Conservation (phyloP, 1,140 invertebrate species). For the Onthophagus taurus region DNA sequence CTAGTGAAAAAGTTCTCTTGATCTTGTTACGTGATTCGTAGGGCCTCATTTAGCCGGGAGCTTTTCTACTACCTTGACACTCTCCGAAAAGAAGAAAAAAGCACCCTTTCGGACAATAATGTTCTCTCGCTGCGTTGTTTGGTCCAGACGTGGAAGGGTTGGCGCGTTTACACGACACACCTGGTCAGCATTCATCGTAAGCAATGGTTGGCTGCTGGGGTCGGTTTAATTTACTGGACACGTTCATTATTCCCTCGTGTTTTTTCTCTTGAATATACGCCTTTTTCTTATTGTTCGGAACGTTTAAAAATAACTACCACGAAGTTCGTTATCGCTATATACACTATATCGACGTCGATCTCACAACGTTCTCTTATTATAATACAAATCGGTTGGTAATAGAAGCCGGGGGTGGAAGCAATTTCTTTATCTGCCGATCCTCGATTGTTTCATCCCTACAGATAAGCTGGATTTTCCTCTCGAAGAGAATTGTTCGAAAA, state of each 20-base stretch:
- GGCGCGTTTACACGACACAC: constrained; percentile 9
- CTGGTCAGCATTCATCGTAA: constrained; percentile 10
- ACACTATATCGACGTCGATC: neutral
- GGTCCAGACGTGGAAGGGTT: constrained; percentile 12
- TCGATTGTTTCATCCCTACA: constrained; percentile 11
- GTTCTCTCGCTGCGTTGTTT: constrained; percentile 14
- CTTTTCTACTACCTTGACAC: constrained; percentile 10
- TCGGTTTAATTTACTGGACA: constrained; percentile 18
- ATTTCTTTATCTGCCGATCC: constrained; percentile 8
- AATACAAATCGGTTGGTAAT: constrained; percentile 11
- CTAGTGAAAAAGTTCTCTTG: constrained; percentile 14
- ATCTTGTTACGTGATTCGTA: constrained; percentile 19
- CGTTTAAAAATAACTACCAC: too few species aligned
- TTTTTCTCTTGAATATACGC: too few species aligned
- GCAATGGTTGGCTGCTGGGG: constrained; percentile 14
- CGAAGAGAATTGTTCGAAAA: constrained; percentile 2
- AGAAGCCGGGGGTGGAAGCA: constrained; percentile 1
- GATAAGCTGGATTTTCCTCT: neutral
- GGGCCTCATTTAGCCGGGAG: too few species aligned
- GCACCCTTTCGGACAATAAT: constrained; percentile 17
- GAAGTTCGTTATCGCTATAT: too few species aligned
- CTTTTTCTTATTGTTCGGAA: neutral
- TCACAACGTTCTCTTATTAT: constrained; percentile 7
- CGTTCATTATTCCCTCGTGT: constrained; percentile 2
- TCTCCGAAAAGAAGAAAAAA: constrained; percentile 6